A percentile compares a stretch with the other conserved stretches of the same genome.
Evolutionary conservation across 2,113 vertebrate genomes (phyloP).

Genomic region (Corvus cornix): DNA sequence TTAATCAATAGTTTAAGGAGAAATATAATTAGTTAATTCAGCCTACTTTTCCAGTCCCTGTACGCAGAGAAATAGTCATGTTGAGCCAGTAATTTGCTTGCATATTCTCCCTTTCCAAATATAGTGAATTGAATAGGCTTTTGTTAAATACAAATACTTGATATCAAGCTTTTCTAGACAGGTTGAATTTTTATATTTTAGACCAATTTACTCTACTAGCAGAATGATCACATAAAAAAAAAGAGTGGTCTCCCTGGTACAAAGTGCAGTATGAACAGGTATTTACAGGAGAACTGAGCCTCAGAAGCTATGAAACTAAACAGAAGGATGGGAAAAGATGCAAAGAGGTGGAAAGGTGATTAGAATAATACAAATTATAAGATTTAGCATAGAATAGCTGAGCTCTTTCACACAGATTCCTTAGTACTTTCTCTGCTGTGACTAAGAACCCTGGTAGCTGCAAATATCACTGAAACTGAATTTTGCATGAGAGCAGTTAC

Average conservation of each 20-base stretch:
- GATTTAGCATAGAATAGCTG: background rate
- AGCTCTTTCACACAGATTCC: background rate
- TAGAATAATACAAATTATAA: background rate
- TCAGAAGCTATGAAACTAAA: background rate
- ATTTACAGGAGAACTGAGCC: background rate
- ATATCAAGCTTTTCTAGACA: background rate
- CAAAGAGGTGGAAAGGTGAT: background rate
- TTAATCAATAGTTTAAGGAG: background rate
- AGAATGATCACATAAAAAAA: background rate
- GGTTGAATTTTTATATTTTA: background rate
- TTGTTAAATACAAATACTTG: background rate
- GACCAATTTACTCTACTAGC: background rate
- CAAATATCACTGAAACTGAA: constrained; percentile 27
- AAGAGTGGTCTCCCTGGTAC: background rate
- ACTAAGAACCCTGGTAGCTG: background rate
- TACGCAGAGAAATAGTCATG: background rate
- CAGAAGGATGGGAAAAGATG: background rate
- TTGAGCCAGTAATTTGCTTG: background rate
- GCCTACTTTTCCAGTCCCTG: background rate
- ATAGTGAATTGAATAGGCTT: background rate
- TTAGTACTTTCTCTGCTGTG: background rate
- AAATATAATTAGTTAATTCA: background rate
- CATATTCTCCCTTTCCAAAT: background rate
- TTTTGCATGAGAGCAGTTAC: constrained; percentile 39
- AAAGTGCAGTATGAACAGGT: background rate